Evolutionary conservation across 2,113 vertebrate species (phyloP).

Genomic region (Globicephala melas): DNA sequence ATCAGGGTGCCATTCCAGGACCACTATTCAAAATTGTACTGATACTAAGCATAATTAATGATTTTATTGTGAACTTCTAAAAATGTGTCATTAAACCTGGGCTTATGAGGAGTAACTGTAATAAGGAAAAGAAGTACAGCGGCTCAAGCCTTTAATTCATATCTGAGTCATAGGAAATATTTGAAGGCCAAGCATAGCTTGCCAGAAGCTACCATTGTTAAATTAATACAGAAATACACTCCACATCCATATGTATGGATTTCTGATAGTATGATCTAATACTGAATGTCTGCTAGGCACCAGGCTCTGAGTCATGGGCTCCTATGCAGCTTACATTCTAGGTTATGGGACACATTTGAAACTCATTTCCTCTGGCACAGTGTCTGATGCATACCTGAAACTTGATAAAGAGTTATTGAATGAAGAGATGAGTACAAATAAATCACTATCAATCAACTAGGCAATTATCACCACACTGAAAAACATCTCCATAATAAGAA

Average conservation of each 20-base stretch:
- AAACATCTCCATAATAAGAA: slow-evolving; percentile 19
- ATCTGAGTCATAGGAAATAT: not conserved
- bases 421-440: slow-evolving; percentile 30
- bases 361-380: not conserved
- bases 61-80: not conserved
- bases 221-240: not conserved
- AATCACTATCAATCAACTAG: not conserved
- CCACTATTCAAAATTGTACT: not conserved
- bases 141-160: not conserved
- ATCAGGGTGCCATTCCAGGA: not conserved
- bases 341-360: not conserved
- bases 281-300: not conserved
- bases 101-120: not conserved
- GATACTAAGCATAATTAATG: not conserved
- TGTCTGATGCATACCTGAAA: not conserved
- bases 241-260: not conserved
- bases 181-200: not conserved
- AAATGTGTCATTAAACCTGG: not conserved
- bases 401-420: not conserved
- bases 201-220: not conserved
- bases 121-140: not conserved
- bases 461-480: not conserved
- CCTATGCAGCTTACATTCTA: not conserved
- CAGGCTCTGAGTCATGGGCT: not conserved
- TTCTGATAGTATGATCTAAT: not conserved